Base-by-base conservation (phyloP, 2,888 invertebrate species). In the Carabus problematicus region DNA sequence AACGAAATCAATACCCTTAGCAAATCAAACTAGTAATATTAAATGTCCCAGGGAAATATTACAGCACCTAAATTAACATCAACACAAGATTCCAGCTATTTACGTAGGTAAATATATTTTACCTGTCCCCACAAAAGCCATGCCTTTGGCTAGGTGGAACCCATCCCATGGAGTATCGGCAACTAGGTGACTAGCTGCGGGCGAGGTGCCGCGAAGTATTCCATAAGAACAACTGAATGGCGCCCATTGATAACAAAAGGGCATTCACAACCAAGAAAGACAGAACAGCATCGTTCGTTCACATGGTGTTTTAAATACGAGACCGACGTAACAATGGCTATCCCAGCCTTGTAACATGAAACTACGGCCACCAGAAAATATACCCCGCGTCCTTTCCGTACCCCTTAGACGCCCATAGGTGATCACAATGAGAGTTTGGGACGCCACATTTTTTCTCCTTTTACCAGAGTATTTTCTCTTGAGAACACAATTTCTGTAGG, bases 211-310 rank as follows among this genome's bases (percentile, higher is more conserved):
- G 52, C 16, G 52, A 11, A 52, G n/a, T n/a, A n/a, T n/a, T n/a
- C n/a, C n/a, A n/a, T n/a, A n/a, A n/a, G 76, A 73, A 76, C 76
- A 76, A 77, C 75, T 77, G 77, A 77, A 77, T 77, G 76, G 76
- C 74, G 74, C 75, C 75, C 76, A 77, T 77, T 76, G 77, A 77
- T 77, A 75, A 78, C 77, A 78, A 77, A 77, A 75, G 76, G 19
- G 52, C 58, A 66, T 66, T 66, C 66, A 66, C 59, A 66, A 16
- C 16, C 9, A 16, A 52, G 18, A n/a, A 16, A 52, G 18, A 52
- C 52, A 52, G 3, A 12, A 3, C 8, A 14, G 18, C 14, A 14
- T 2, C 14, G 18, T 12, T 16, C 49, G 18, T 14, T 16, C 12
- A 14, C 49, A 49, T 49, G 12, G 52, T 52, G 19, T 52, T 52